Evolutionary conservation across 2,888 invertebrate species (phyloP).

Genomic region (Arctia plantaginis): DNA sequence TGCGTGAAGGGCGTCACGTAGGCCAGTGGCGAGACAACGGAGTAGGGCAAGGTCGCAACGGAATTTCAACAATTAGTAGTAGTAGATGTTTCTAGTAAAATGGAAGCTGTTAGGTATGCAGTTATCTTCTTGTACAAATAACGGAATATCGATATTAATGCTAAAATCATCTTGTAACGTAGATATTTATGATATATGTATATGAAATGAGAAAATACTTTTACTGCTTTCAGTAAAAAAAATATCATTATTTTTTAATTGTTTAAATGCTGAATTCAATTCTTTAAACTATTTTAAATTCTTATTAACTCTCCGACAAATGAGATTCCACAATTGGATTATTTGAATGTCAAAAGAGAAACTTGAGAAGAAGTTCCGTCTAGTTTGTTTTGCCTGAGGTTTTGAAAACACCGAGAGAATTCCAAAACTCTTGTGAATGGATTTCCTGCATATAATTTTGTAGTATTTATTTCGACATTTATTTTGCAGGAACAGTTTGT

Average conservation of each 20-base stretch:
- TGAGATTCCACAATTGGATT: conserved; percentile 24
- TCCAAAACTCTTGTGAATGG: conserved; percentile 1
- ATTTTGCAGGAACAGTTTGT: not conserved
- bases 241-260: not conserved
- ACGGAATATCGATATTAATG: not conserved
- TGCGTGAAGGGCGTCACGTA: conserved; percentile 74
- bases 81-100: conserved; percentile 3
- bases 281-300: conserved; percentile 15
- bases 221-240: not conserved
- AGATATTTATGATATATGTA: no score
- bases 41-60: conserved; percentile 71
- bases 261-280: not conserved
- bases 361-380: conserved; percentile 26
- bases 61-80: conserved; percentile 43
- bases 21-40: conserved; percentile 57
- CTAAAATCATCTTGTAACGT: not conserved
- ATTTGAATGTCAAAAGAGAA: conserved; percentile 41
- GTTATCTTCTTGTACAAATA: not conserved
- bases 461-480: not conserved
- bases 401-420: conserved; percentile 13
- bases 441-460: not conserved
- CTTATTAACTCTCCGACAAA: conserved; percentile 20
- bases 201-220: not conserved
- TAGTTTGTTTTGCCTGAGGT: conserved; percentile 22
- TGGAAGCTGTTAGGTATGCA: not conserved